Conservation (phyloP, 2,797 vertebrate species). For the Fringilla coelebs region DNA sequence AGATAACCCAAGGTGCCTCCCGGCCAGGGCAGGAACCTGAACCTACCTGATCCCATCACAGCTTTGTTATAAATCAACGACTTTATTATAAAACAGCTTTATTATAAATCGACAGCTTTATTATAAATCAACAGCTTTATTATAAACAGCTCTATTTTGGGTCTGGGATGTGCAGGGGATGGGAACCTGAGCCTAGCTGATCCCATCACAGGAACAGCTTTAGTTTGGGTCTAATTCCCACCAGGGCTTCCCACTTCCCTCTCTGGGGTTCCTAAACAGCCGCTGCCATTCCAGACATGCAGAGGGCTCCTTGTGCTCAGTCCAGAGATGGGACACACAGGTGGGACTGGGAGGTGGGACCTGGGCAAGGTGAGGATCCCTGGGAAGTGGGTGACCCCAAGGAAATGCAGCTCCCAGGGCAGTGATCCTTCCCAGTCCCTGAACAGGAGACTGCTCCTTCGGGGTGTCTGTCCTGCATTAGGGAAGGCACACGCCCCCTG, state of each 20-base stretch:
- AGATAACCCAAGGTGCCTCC: neutral
- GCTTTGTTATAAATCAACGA: neutral
- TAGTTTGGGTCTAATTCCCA: neutral
- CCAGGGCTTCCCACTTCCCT: neutral
- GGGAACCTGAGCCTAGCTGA: too few species aligned
- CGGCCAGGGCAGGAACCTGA: too few species aligned
- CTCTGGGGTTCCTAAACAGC: neutral
- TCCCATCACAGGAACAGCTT: too few species aligned
- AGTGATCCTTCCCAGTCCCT: neutral
- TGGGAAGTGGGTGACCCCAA: rapidly evolving
- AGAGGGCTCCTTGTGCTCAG: neutral
- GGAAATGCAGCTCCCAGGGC: neutral
- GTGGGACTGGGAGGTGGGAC: neutral
- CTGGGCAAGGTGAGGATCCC: rapidly evolving
- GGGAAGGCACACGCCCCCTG: neutral
- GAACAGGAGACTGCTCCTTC: neutral
- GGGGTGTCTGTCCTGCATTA: rapidly evolving
- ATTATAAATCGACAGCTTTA: neutral
- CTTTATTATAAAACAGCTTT: neutral
- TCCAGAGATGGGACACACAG: rapidly evolving
- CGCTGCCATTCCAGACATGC: rapidly evolving
- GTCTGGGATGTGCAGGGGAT: too few species aligned
- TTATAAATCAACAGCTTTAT: too few species aligned
- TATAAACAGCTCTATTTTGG: too few species aligned
- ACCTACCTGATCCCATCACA: rapidly evolving